Conservation (phyloP, 2,797 vertebrate genomes). For the Acipenser ruthenus region DNA sequence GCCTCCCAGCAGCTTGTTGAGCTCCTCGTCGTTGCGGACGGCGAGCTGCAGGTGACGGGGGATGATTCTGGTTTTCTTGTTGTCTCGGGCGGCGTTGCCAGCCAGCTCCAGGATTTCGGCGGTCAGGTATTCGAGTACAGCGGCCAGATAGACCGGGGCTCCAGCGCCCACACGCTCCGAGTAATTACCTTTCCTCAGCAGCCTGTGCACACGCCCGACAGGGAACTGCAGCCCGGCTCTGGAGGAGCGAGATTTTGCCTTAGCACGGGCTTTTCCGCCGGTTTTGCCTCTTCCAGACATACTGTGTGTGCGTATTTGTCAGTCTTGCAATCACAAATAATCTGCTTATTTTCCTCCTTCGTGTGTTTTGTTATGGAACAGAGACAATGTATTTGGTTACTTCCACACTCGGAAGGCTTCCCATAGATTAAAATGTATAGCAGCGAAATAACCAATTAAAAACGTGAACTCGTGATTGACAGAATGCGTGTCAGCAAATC, state of each 20-base stretch:
- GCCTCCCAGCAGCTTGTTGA: slow-evolving; percentile 77
- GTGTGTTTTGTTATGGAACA: slow-evolving; percentile 24
- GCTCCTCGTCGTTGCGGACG: slow-evolving; percentile 80
- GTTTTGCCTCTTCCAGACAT: slow-evolving; percentile 83
- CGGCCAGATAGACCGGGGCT: slow-evolving; percentile 74
- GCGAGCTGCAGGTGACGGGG: slow-evolving; percentile 84
- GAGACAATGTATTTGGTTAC: slow-evolving; percentile 17
- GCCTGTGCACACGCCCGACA: slow-evolving; percentile 75
- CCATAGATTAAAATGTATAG: slow-evolving; percentile 38
- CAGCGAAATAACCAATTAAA: slow-evolving; percentile 37
- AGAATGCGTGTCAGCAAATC: neutral
- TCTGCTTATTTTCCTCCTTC: neutral
- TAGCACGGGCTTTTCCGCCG: slow-evolving; percentile 72
- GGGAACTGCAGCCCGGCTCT: slow-evolving; percentile 80
- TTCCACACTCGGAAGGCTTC: slow-evolving; percentile 31
- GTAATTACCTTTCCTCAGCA: slow-evolving; percentile 77
- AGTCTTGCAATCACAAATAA: fast-evolving
- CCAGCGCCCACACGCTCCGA: slow-evolving; percentile 76
- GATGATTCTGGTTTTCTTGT: slow-evolving; percentile 87
- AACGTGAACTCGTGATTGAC: neutral
- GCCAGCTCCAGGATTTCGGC: slow-evolving; percentile 83
- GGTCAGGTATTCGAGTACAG: slow-evolving; percentile 79
- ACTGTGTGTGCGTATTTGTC: neutral
- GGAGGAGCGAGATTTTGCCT: slow-evolving; percentile 75
- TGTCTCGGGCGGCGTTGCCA: slow-evolving; percentile 78